Evolutionary conservation across 2,888 invertebrate genomes (phyloP), one percentile per base, ranked within the genome.

Genomic region (Dolichomitus sp.): DNA sequence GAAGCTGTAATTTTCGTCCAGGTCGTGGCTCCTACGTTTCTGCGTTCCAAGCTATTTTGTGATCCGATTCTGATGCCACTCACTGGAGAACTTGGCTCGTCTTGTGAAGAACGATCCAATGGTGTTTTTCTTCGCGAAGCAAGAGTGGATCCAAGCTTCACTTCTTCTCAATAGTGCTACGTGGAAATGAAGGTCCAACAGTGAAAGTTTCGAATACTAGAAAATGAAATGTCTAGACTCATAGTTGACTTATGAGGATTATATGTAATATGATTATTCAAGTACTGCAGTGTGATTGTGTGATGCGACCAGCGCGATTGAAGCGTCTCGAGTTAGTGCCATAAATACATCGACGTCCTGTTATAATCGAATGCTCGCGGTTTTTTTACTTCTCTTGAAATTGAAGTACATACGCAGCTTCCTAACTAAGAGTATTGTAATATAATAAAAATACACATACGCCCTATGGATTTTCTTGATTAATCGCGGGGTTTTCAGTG

Each of bases 1-100:
- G 93, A 98, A 98, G 94, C 96, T 99, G 94, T 98, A 96, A 95
- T 88, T 70, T 7, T 30, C 12, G 69, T 48, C 19, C n/a, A 1
- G 27, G 27, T 27, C 23, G 27, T 11, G 7, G 17, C 52, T 33
- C 12, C 9, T 42, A 14, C 30, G 30, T 57, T 30, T 57, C 30
- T 30, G 52, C 52, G 23, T 17, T 50, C 14, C 37, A 19, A 37
- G 23, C 37, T 19, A 11, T 69, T 37, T 37, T 23, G 23, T 40
- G 54, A 54, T 6, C 19, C 37, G n/a, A n/a, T 23, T 37, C 23
- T 14, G 40, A 23, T 9, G 69, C n/a, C 2, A 9, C 52, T 57
- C 57, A n/a, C 11, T 37, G 14, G 11, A 23, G 37, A 17, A 11
- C 19, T 33, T 17, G 50, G 33, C 17, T 52, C 19, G 23, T 63